Base-by-base conservation (phyloP, 2,797 vertebrate species). In the Enteromius mattozi region DNA sequence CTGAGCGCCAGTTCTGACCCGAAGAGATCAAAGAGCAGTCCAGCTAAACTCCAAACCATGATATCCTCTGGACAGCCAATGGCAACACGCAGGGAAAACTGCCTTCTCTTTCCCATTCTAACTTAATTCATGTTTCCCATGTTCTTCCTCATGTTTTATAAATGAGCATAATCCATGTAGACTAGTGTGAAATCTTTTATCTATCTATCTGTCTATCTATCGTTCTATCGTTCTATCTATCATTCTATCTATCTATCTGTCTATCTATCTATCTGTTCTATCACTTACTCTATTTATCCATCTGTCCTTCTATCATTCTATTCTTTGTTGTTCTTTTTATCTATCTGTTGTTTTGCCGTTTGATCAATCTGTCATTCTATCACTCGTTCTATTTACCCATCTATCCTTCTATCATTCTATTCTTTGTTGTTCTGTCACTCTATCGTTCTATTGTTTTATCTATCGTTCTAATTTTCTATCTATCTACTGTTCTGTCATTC, bases 11-110 rank as follows among this genome's bases (percentile, higher is more conserved):
- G 30, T 66, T 83, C 30, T 21, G 54, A 71, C 78, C 78, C 21
- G 3, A 80, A 72, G 47, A 49, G 51, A 86, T 86, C 81, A 87
- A 76, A 87, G 65, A 81, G 30, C 59, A 37, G 45, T 47, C 56
- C 78, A 51, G 61, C 49, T 47, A 21, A 74, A 45, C 35, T 70
- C 87, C 45, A 30, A 80, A 37, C 76, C 66, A 80, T 78, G 81
- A 81, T 54, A 81, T 59, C 63, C 65, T 82, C 68, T 77, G 61
- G 80, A 78, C 61, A 17, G 59, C 59, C 56, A 35, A 7, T 21
- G 24, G 47, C 54, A 30, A 40, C 45, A 59, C 16, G n/a, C 87
- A 37, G 82, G 1, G 80, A 35, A 72, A 72, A 72, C 35, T 33
- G 37, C 51, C 47, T 69, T 35, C 27, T 69, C 45, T 19, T 35